phyloP scores from a whole-genome alignment of 2,113 vertebrate species.

The Melozone crissalis region DNA sequence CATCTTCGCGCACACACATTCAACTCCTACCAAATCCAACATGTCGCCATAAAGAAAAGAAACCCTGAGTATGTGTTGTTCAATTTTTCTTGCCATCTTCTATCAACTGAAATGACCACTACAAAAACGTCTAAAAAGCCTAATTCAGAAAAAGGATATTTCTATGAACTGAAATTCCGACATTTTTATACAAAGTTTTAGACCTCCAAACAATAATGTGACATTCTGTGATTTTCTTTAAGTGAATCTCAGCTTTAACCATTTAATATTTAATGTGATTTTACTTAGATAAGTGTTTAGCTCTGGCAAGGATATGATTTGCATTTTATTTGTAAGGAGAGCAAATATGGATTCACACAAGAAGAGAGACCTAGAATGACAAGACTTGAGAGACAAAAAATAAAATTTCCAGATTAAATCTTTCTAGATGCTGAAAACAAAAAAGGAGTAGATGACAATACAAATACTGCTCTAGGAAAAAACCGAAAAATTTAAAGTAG shows the following conservation, averaged over 20 bases:
- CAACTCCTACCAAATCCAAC: not conserved
- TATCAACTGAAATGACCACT: not conserved
- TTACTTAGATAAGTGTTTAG: slow-evolving; percentile 46
- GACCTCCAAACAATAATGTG: not conserved
- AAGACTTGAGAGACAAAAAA: slow-evolving; percentile 40
- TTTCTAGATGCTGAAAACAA: slow-evolving; percentile 60
- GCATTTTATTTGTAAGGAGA: slow-evolving; percentile 70
- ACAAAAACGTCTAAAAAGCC: not conserved
- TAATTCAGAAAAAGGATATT: slow-evolving; percentile 2
- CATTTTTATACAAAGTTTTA: not conserved
- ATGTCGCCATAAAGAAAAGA: not conserved
- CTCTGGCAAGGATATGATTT: slow-evolving; percentile 60
- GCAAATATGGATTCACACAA: slow-evolving; percentile 40
- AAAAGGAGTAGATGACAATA: slow-evolving; percentile 21
- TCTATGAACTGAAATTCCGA: not conserved
- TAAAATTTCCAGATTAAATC: slow-evolving; percentile 52
- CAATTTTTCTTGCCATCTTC: not conserved
- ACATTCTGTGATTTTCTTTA: slow-evolving; percentile 39
- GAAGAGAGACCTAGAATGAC: slow-evolving; percentile 30
- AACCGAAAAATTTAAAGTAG: not conserved
- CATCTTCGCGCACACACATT: not conserved
- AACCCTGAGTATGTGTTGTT: not conserved
- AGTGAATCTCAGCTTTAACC: slow-evolving; percentile 51
- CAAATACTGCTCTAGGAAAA: not conserved
- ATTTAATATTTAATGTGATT: slow-evolving; percentile 67